Conservation (phyloP, 2,888 invertebrate genomes). For the Apamea epomidion region DNA sequence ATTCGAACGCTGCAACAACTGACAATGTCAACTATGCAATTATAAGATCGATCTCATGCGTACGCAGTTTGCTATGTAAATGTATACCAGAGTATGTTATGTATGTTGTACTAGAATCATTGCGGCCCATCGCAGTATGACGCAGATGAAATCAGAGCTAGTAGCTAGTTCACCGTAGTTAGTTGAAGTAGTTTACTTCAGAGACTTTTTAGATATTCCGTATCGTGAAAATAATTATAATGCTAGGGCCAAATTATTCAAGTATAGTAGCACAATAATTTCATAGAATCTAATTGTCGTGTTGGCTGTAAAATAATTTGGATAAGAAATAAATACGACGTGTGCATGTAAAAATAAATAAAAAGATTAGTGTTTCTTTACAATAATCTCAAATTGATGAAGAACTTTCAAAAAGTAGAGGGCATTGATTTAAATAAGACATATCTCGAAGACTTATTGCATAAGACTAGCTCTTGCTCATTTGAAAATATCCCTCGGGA, state of each 20-base stretch:
- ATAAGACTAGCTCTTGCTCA: background rate
- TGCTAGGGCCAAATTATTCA: no score
- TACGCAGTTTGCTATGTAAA: constrained; percentile 32
- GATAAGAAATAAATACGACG: no score
- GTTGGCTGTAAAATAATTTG: background rate
- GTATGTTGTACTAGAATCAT: background rate
- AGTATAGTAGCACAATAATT: background rate
- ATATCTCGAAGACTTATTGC: background rate
- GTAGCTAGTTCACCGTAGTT: background rate
- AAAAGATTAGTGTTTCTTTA: background rate
- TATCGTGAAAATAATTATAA: background rate
- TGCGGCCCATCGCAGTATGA: background rate
- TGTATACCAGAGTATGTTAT: background rate
- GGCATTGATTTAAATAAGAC: background rate
- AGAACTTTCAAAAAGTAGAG: background rate
- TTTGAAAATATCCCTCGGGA: background rate
- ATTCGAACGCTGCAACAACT: constrained; percentile 34
- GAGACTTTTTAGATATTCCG: background rate
- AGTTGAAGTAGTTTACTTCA: no score
- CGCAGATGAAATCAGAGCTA: background rate
- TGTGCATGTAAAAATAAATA: background rate
- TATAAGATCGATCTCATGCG: constrained; percentile 52
- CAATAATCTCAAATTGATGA: background rate
- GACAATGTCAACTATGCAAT: constrained; percentile 35
- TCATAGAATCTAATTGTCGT: background rate